Base-by-base conservation (phyloP, 2,888 invertebrate species). In the Chesias legatella region DNA sequence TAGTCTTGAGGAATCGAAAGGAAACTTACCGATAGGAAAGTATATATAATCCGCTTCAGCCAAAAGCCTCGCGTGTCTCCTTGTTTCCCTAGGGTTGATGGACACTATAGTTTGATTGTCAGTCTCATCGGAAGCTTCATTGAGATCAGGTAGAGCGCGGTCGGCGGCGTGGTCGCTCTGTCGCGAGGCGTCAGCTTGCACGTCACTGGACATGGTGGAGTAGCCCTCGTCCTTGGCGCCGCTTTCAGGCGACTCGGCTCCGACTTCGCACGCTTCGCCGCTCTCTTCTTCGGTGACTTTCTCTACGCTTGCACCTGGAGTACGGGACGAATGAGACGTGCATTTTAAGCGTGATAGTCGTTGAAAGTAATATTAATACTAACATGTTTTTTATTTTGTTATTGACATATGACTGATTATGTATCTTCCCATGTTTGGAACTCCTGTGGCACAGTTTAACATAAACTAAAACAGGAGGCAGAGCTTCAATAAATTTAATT, bases 121-220 rank as follows among this genome's bases (percentile, higher is more conserved):
- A 6, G 92, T 92, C 78, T 93, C 93, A 64, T 93, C 93, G 8
- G 92, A 92, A 6, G 92, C 93, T 63, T 94, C 93, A 69, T 93
- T 93, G 21, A 94, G 88, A 65, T 93, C 93, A 50, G 94, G 93
- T 6, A 94, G 73, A 6, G 91, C 91, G 43, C 91, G 72, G 50
- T 90, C 84, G 0, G 79, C 82, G 1, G 84, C 86, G 49, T 90
- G 83, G 60, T 90, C 90, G 43, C 91, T 91, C 28, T 90, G 90
- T 10, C 89, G 63, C 0, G 91, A 91, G 1, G 92, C 91, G 60
- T 93, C 93, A 0, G 92, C 92, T 73, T 94, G 94, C 0, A 94
- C 93, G 67, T 94, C 94, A 49, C 94, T 94, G 7, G 94, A 94
- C 94, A 94, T 94, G 3, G 94, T 94, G 44, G 94, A 94, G 76